Evolutionary conservation across 2,113 vertebrate genomes (phyloP), one percentile per base, ranked within the genome.

Genomic region (Eretmochelys imbricata): DNA sequence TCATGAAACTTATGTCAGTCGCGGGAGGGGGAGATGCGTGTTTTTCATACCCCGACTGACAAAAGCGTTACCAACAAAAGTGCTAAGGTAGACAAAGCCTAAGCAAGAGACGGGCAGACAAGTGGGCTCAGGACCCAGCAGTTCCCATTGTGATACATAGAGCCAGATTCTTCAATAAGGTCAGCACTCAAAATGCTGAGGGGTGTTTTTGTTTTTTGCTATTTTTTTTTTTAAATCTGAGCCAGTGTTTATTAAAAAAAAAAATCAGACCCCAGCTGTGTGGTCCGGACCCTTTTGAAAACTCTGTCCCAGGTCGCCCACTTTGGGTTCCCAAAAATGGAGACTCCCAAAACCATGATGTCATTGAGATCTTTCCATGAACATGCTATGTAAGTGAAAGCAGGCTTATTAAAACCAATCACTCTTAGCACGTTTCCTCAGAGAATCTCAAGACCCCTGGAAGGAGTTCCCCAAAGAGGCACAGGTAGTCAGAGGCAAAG

Each of bases 91-190:
- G 55, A 57, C 55, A 57, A 57, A 57, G 55, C 55, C 55, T 25
- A 38, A 89, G 75, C 89, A 85, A 95, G 84, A 14, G 10, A 79
- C 94, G 57, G 91, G 81, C 93, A 95, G 94, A 92, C 83, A 96
- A 80, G 79, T 94, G 94, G 79, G 81, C 54, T 95, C 57, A 87
- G 65, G 81, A 95, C 48, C 69, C 22, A 24, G 11, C 22, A 42
- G 11, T 22, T 12, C 72, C 79, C 31, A 10, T 54, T 94, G 92
- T 80, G 94, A 94, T n/a, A 38, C n/a, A 8, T 4, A 31, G 83
- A n/a, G 79, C 54, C 83, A 85, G 62, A 69, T n/a, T 57, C 55
- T 93, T 81, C 85, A 91, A 90, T 95, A 88, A 25, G 85, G 89
- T 35, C 46, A 92, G 72, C 38, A 46, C 16, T 35, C 62, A n/a